Evolutionary conservation across 2,113 vertebrate genomes (phyloP).

Genomic region (Neogobius melanostomus): DNA sequence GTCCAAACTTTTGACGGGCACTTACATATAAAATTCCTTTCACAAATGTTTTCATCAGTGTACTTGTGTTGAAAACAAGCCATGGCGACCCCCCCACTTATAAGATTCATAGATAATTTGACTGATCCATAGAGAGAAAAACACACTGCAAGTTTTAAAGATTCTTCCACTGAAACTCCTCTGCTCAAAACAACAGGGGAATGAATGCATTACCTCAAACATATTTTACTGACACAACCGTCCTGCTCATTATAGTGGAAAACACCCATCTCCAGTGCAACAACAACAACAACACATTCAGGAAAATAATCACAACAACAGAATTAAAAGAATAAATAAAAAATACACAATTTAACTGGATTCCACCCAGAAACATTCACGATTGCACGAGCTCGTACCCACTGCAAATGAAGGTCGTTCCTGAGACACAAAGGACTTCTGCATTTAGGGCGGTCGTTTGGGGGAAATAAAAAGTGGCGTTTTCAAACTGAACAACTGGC

Average conservation of each 20-base stretch:
- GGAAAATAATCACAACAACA: neutral
- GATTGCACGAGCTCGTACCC: neutral
- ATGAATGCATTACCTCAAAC: neutral
- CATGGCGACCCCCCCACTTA: too few relatives aligned
- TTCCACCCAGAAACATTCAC: slow-evolving; percentile 57
- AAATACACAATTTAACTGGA: slow-evolving; percentile 36
- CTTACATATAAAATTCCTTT: too few relatives aligned
- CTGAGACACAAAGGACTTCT: slow-evolving; percentile 72
- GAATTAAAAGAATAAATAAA: slow-evolving; percentile 45
- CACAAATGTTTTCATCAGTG: too few relatives aligned
- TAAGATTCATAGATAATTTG: too few relatives aligned
- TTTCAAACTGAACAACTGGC: slow-evolving; percentile 1
- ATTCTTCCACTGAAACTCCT: neutral
- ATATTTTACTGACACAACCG: neutral
- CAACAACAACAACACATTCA: slow-evolving; percentile 26
- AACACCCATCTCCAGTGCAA: slow-evolving; percentile 34
- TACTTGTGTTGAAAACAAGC: too few relatives aligned
- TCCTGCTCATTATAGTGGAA: neutral
- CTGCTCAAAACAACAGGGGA: slow-evolving; percentile 10
- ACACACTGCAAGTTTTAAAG: neutral
- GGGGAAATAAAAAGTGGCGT: neutral
- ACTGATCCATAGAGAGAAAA: neutral
- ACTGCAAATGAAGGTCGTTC: slow-evolving; percentile 58
- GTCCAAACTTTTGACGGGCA: too few relatives aligned
- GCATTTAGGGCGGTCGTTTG: slow-evolving; percentile 26